Evolutionary conservation across 2,113 vertebrate species (phyloP).

Genomic region (Mus musculus): GRCm39 chr10:103534501-103535000

Average conservation of each 20-base stretch:
- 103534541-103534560: not conserved
- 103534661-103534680: not conserved
- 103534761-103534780: not conserved
- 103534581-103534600: not conserved
- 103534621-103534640: not conserved
- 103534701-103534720: not conserved
- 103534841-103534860: not conserved
- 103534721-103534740: not conserved
- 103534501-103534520: not conserved
- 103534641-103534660: not conserved
- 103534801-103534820: no score
- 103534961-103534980: not conserved
- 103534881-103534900: not conserved
- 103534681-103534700: not conserved
- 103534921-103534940: not conserved
- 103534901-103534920: not conserved
- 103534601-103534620: not conserved
- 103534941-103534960: not conserved
- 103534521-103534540: not conserved
- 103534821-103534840: not conserved
- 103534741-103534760: not conserved
- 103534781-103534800: no score
- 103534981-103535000: not conserved
- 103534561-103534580: not conserved
- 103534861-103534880: not conserved